These are phyloP conservation scores for Carlito syrichta DNA, from an alignment of 2,113 vertebrate genomes.

Conservation along the genomic window DNA sequence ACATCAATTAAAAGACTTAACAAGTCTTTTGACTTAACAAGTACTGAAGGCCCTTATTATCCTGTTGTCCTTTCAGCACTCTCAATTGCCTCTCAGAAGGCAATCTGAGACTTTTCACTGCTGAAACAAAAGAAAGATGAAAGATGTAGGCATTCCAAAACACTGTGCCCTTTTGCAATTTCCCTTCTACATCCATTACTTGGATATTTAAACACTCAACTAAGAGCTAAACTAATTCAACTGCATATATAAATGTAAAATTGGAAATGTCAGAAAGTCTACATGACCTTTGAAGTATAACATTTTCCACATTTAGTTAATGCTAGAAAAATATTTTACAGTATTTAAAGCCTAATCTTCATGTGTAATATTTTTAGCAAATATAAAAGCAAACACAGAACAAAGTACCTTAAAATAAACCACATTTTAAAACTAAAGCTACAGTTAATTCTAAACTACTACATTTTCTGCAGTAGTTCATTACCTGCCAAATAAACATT, in stretches of 20 bases:
- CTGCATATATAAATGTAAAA: slow-evolving; percentile 22
- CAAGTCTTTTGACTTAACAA: not conserved
- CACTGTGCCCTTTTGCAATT: not conserved
- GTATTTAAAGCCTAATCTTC: slow-evolving; percentile 49
- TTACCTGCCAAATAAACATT: not conserved
- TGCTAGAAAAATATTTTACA: slow-evolving; percentile 45
- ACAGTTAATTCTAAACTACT: slow-evolving; percentile 43
- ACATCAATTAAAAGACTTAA: slow-evolving; percentile 1
- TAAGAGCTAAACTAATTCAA: slow-evolving; percentile 1
- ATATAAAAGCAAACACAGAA: slow-evolving; percentile 63
- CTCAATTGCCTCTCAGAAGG: not conserved
- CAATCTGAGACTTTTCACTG: not conserved
- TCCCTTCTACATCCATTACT: not conserved
- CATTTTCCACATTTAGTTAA: slow-evolving; percentile 16
- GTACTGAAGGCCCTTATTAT: not conserved
- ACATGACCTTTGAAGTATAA: slow-evolving; percentile 49
- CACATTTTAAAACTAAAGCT: slow-evolving; percentile 2
- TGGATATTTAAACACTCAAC: slow-evolving; percentile 8
- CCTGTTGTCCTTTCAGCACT: not conserved
- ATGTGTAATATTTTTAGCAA: slow-evolving; percentile 46
- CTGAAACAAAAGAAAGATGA: slow-evolving; percentile 34
- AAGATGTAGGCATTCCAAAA: slow-evolving; percentile 9
- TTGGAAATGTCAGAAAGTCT: slow-evolving; percentile 55
- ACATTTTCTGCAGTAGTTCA: not conserved
- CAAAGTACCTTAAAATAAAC: slow-evolving; percentile 51